These are phyloP conservation scores for Dendrophyllia cribrosa DNA, from an alignment of 64 coral and sea anemone species.

Conservation along the genomic window DNA sequence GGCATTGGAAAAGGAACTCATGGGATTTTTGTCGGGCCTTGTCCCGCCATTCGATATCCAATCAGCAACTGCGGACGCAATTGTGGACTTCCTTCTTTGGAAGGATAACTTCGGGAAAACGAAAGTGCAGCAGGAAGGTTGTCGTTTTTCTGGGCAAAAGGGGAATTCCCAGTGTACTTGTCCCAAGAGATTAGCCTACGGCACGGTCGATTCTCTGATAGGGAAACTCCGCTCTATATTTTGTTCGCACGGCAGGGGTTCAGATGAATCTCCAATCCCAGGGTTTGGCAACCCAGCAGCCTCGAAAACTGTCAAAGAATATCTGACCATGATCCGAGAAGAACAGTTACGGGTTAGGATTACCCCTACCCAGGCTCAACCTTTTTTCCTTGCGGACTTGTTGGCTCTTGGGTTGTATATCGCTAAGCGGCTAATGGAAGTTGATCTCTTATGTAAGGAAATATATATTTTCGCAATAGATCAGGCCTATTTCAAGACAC, in stretches of 20 bases:
- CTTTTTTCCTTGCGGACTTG: constrained; percentile 16
- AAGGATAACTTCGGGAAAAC: background rate
- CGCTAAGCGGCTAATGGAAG: background rate
- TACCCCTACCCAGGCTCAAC: background rate
- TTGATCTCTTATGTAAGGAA: background rate
- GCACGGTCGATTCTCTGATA: too few species aligned
- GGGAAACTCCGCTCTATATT: too few species aligned
- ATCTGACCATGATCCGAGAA: background rate
- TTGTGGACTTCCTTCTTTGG: background rate
- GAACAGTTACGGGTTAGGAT: background rate
- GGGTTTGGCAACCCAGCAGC: constrained; percentile 30
- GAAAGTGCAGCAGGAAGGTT: background rate
- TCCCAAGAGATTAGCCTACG: too few species aligned
- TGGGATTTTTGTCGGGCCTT: background rate
- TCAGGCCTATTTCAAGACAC: constrained; percentile 13
- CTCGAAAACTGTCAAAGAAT: background rate
- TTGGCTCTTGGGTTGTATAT: background rate
- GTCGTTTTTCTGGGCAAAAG: too few species aligned
- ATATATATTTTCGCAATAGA: background rate
- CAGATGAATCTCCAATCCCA: too few species aligned
- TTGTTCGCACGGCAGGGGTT: too few species aligned
- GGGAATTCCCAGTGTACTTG: too few species aligned
- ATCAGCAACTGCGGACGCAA: background rate
- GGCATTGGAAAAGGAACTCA: background rate
- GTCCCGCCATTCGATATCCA: background rate